These are phyloP conservation scores for Tretioscincus oriximinensis DNA, from an alignment of 2,113 vertebrate species.

Conservation along the genomic window DNA sequence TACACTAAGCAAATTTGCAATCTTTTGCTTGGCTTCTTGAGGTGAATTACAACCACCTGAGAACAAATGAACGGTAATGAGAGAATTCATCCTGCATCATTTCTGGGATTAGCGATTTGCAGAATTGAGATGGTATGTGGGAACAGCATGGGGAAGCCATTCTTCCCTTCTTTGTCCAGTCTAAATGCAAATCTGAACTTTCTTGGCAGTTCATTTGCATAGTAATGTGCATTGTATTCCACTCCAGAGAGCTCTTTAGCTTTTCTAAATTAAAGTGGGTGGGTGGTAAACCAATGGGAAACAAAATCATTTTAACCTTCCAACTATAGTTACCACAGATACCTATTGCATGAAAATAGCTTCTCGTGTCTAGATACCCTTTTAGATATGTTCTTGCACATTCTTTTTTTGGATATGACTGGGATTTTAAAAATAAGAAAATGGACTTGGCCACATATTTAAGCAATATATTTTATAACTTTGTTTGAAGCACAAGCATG, in stretches of 20 bases:
- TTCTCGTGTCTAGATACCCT: constrained; percentile 4
- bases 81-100: constrained; percentile 65
- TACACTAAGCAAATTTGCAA: constrained; percentile 52
- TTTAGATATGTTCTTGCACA: constrained; percentile 27
- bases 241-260: constrained; percentile 74
- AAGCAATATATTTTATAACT: constrained; percentile 45
- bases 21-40: constrained; percentile 60
- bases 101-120: constrained; percentile 72
- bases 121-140: constrained; percentile 64
- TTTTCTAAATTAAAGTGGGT: constrained; percentile 71
- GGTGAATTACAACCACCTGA: constrained; percentile 62
- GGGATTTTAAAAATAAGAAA: constrained; percentile 28
- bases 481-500: constrained; percentile 51
- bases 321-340: constrained; percentile 37
- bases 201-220: constrained; percentile 73
- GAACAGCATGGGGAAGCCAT: constrained; percentile 66
- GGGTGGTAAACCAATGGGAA: constrained; percentile 60
- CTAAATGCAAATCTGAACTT: constrained; percentile 81
- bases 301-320: constrained; percentile 57
- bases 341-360: constrained; percentile 11
- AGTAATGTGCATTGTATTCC: constrained; percentile 72
- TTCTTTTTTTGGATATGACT: not conserved
- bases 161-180: constrained; percentile 72
- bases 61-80: constrained; percentile 61
- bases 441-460: constrained; percentile 55